Evolutionary conservation across 2,888 invertebrate species (phyloP).

Genomic region (Leptopilina drosophilae): DNA sequence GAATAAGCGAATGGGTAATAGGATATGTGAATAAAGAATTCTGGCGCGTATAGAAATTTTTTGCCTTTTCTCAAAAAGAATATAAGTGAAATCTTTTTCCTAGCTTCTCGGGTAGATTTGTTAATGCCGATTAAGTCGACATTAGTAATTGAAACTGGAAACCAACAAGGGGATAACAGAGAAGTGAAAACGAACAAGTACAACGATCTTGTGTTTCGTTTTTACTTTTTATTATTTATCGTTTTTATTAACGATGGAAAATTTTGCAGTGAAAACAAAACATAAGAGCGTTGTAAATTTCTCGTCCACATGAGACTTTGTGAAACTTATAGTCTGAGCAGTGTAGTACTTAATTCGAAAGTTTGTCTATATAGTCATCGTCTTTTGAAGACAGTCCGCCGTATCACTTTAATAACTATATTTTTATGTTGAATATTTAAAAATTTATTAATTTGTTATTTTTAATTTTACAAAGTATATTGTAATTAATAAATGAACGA

Average conservation of each 20-base stretch:
- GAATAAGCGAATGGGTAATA: background rate
- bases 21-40: conserved; percentile 15
- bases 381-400: conserved; percentile 64
- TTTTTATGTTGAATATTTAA: background rate
- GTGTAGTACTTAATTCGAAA: conserved; percentile 63
- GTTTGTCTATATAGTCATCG: conserved; percentile 63
- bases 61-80: background rate
- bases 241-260: conserved; percentile 47
- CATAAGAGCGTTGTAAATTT: conserved; percentile 63
- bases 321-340: conserved; percentile 48
- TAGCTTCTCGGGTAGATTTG: conserved; percentile 5
- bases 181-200: conserved; percentile 12
- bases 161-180: conserved; percentile 1
- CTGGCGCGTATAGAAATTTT: conserved; percentile 1
- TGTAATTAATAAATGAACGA: too few species aligned
- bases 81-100: conserved; percentile 13
- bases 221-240: conserved; percentile 45
- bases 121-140: conserved; percentile 32
- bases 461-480: too few species aligned
- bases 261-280: conserved; percentile 65
- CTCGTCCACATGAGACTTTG: conserved; percentile 54
- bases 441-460: too few species aligned
- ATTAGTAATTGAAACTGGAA: conserved; percentile 8
- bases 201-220: conserved; percentile 47
- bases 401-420: conserved; percentile 48